Evolutionary conservation across 2,888 invertebrate species (phyloP).

Genomic region (Eupithecia abbreviata): DNA sequence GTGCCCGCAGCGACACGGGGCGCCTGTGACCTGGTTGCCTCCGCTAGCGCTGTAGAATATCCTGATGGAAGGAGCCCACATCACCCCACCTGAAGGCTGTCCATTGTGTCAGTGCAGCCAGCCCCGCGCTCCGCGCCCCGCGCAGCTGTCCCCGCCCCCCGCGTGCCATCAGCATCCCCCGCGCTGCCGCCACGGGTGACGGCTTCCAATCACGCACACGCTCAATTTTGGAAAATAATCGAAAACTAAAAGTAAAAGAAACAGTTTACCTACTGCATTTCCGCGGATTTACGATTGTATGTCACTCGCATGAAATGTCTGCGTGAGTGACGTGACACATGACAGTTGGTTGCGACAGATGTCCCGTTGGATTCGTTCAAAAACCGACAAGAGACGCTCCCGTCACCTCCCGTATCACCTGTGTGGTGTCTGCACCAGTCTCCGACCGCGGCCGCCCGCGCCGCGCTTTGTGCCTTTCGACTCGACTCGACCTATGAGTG

Average conservation of each 20-base stretch:
- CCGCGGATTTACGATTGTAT: background rate
- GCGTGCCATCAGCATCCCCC: background rate
- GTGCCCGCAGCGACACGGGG: too few species aligned
- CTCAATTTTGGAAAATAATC: background rate
- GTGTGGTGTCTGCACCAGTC: too few species aligned
- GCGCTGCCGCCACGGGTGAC: background rate
- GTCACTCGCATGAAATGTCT: background rate
- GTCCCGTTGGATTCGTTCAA: background rate
- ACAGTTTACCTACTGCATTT: background rate
- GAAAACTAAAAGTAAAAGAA: background rate
- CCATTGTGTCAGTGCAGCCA: background rate
- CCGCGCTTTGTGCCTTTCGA: too few species aligned
- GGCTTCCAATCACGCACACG: background rate
- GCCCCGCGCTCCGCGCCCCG: background rate
- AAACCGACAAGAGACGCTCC: background rate
- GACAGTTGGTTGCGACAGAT: background rate
- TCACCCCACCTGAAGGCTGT: background rate
- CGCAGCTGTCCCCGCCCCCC: background rate
- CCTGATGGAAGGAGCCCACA: background rate
- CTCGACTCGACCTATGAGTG: too few species aligned
- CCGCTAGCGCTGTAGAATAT: background rate
- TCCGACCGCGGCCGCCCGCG: too few species aligned
- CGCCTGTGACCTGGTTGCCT: too few species aligned
- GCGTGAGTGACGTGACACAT: background rate
- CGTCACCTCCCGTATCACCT: too few species aligned